Conservation (phyloP, 2,113 vertebrate species). For the Psittacula cyanocephala region DNA sequence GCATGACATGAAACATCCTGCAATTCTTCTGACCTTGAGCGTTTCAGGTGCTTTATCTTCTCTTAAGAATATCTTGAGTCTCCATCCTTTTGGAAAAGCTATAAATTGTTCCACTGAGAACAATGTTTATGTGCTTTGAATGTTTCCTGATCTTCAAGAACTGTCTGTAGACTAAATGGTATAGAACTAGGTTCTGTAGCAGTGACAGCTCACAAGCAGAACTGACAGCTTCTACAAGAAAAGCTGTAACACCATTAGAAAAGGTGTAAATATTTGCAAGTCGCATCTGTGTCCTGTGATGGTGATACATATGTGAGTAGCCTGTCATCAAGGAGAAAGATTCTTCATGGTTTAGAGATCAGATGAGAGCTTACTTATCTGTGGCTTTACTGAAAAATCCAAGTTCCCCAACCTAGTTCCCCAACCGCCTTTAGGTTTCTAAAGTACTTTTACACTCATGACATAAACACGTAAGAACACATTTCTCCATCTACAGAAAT, state of each 20-base stretch:
- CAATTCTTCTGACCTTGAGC: not conserved
- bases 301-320: not conserved
- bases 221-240: not conserved
- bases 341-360: not conserved
- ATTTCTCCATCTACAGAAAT: not conserved
- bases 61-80: not conserved
- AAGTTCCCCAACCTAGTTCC: not conserved
- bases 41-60: not conserved
- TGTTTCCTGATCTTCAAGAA: not conserved
- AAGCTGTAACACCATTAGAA: not conserved
- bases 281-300: not conserved
- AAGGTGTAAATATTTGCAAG: conserved; percentile 5
- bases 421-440: not conserved
- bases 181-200: not conserved
- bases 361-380: not conserved
- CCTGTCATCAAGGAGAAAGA: not conserved
- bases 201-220: not conserved
- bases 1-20: not conserved
- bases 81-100: not conserved
- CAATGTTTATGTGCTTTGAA: not conserved
- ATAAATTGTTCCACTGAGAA: not conserved
- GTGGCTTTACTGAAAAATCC: not conserved
- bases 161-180: not conserved
- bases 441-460: not conserved
- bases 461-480: not conserved